These are phyloP conservation scores for Fundulus diaphanus DNA, from an alignment of 2,797 vertebrate genomes.

Conservation along the genomic window DNA sequence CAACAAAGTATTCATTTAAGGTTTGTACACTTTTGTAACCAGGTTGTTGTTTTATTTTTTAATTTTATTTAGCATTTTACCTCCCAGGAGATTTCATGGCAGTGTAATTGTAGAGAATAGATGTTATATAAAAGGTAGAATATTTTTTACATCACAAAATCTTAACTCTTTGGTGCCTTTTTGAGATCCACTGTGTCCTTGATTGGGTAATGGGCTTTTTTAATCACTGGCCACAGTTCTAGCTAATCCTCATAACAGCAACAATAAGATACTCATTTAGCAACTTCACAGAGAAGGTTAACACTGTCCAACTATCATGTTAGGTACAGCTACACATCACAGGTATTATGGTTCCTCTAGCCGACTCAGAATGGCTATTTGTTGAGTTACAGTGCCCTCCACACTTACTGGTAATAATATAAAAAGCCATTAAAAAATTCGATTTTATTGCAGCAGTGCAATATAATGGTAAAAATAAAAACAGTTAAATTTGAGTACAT, in stretches of 20 bases:
- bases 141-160: neutral
- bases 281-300: conserved; percentile 47
- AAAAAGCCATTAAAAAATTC: neutral
- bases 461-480: neutral
- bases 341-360: conserved; percentile 71
- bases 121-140: neutral
- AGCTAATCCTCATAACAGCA: conserved; percentile 21
- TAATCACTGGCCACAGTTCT: conserved; percentile 24
- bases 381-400: conserved; percentile 22
- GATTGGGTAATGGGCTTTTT: conserved; percentile 30
- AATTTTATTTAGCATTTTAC: neutral
- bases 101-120: neutral
- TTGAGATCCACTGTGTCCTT: neutral
- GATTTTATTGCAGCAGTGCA: neutral
- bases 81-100: neutral
- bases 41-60: neutral
- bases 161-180: neutral
- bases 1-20: neutral
- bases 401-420: neutral
- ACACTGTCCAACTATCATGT: conserved; percentile 43
- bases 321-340: conserved; percentile 76
- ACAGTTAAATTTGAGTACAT: neutral
- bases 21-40: neutral
- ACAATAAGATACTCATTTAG: conserved; percentile 40
- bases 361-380: conserved; percentile 53